These are phyloP conservation scores for Margaritifera margaritifera DNA, from an alignment of 2,888 invertebrate genomes.

Conservation along the genomic window DNA sequence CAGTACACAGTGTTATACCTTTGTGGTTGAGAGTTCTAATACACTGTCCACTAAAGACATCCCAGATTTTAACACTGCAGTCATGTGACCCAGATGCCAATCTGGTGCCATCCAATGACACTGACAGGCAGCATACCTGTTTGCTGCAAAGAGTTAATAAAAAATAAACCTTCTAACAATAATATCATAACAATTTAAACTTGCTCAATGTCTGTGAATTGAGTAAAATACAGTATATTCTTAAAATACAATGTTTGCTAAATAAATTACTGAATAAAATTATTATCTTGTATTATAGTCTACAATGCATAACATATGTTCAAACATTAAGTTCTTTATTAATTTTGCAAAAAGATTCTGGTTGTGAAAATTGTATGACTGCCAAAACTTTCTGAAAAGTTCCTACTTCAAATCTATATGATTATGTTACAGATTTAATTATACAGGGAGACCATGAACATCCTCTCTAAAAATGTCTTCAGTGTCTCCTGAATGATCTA, in stretches of 20 bases:
- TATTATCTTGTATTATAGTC: no score
- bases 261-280: background rate
- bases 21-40: slow-evolving; percentile 82
- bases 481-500: no score
- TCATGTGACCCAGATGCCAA: slow-evolving; percentile 86
- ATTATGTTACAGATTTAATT: no score
- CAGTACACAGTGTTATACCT: slow-evolving; percentile 72
- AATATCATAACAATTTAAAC: no score
- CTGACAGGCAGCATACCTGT: slow-evolving; percentile 81
- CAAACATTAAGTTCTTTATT: background rate
- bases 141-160: slow-evolving; percentile 46
- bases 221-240: no score
- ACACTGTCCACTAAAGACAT: slow-evolving; percentile 84
- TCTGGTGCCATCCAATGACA: slow-evolving; percentile 82
- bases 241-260: no score
- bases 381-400: no score
- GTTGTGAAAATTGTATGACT: background rate
- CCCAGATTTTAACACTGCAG: slow-evolving; percentile 85
- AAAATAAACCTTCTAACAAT: no score
- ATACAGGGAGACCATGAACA: no score
- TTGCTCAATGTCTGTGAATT: no score
- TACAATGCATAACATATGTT: background rate
- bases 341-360: background rate
- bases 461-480: no score
- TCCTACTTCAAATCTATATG: no score